Percentiles rank a stretch among this genome's conserved stretches.
Conservation (phyloP, 2,797 vertebrate genomes). For the Schizopygopsis pylzovi region DNA sequence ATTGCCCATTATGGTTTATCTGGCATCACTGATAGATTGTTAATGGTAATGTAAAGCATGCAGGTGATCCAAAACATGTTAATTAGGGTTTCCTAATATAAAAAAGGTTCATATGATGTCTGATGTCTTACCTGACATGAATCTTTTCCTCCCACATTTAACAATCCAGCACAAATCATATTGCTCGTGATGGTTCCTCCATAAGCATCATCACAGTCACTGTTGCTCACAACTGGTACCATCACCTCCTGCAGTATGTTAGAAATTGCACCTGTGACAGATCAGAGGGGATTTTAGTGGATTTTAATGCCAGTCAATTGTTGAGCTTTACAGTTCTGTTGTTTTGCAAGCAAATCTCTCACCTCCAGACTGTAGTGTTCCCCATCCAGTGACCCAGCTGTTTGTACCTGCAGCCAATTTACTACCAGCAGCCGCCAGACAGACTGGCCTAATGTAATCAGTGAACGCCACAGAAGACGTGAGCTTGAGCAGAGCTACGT, state of each 20-base stretch:
- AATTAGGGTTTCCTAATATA: background rate
- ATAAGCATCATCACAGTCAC: conserved; percentile 44
- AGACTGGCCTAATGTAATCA: conserved; percentile 48
- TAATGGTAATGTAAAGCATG: background rate
- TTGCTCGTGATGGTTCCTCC: background rate
- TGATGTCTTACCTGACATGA: conserved; percentile 59
- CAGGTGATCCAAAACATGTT: background rate
- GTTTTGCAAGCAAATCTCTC: background rate
- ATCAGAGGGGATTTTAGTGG: background rate
- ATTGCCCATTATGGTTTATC: too few species aligned
- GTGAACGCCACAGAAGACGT: background rate
- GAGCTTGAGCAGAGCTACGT: conserved; percentile 55
- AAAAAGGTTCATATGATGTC: background rate
- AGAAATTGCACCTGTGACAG: conserved; percentile 42
- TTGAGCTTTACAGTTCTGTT: background rate
- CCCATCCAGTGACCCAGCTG: conserved; percentile 60
- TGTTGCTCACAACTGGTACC: conserved; percentile 56
- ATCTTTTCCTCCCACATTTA: conserved; percentile 56
- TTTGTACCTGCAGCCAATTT: background rate
- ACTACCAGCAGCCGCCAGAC: conserved; percentile 44
- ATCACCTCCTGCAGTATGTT: conserved; percentile 59
- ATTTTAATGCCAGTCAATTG: background rate
- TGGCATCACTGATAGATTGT: background rate
- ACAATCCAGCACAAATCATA: conserved; percentile 42
- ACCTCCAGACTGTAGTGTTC: background rate